Evolutionary conservation across 1,140 invertebrate species (phyloP).

Genomic region (Steinernema khuongi): DNA sequence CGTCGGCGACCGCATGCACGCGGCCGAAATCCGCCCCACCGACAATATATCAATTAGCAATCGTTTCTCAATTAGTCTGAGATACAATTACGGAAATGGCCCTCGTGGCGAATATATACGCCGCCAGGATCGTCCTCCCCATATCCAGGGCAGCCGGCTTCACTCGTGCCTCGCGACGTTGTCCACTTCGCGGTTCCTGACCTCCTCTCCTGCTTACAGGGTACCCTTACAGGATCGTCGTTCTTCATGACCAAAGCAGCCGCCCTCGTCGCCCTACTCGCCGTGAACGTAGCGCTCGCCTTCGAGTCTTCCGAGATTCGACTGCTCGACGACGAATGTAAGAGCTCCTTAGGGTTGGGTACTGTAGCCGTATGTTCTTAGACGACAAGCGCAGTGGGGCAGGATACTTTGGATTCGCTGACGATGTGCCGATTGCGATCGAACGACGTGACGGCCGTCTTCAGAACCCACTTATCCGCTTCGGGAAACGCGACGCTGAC

Average conservation of each 20-base stretch:
- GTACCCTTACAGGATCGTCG: neutral
- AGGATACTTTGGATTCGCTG: constrained; percentile 4
- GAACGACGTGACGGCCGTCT: neutral
- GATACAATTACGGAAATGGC: constrained; percentile 12
- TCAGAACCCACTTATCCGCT: constrained; percentile 33
- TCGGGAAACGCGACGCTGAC: constrained; percentile 38
- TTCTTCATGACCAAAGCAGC: neutral
- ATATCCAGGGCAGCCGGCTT: no score
- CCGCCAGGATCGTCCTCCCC: neutral
- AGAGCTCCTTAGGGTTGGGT: neutral
- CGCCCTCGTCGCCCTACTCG: neutral
- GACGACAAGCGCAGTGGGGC: neutral
- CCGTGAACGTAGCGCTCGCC: neutral
- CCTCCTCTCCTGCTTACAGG: no score
- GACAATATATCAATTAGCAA: constrained; percentile 12
- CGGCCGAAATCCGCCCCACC: constrained; percentile 6
- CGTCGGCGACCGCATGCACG: no score
- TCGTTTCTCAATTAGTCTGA: constrained; percentile 10
- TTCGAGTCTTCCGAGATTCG: constrained; percentile 8
- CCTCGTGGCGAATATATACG: neutral
- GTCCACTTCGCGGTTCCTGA: neutral
- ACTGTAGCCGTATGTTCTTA: neutral
- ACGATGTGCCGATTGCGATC: neutral
- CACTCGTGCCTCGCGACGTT: no score
- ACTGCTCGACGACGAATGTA: neutral